A percentile compares a stretch with the other conserved stretches of the same genome.
Evolutionary conservation across 2,888 invertebrate species (phyloP).

Genomic region (Cabera pusaria): DNA sequence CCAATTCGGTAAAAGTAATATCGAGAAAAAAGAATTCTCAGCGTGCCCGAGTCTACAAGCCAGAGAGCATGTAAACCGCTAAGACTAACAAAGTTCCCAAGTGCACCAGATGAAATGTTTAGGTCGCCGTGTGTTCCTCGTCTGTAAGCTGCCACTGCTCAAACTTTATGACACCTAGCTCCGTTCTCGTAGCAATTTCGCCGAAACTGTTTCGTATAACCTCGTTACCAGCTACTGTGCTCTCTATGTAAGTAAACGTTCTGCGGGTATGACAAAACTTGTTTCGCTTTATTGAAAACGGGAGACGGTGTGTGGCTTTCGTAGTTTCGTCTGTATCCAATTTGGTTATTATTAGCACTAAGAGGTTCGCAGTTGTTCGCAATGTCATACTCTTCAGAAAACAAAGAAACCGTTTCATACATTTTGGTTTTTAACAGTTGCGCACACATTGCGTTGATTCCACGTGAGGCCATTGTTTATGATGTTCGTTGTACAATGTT

Average conservation of each 20-base stretch:
- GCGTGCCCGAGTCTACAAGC: too few species aligned
- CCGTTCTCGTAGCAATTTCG: constrained; percentile 71
- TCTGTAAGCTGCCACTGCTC: constrained; percentile 62
- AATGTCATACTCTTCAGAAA: too few species aligned
- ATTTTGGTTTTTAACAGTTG: too few species aligned
- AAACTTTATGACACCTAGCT: constrained; percentile 76
- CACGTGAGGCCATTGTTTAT: too few species aligned
- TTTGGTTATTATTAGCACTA: constrained; percentile 21
- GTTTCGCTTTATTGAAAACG: constrained; percentile 72
- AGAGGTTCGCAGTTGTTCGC: constrained; percentile 5
- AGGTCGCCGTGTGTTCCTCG: constrained; percentile 62
- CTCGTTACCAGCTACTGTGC: constrained; percentile 70
- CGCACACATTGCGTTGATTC: too few species aligned
- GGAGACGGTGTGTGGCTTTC: constrained; percentile 31
- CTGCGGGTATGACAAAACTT: constrained; percentile 64
- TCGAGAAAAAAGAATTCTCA: too few species aligned
- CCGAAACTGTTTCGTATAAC: constrained; percentile 72
- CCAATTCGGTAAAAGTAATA: too few species aligned
- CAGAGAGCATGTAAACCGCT: constrained; percentile 33
- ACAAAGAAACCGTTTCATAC: too few species aligned
- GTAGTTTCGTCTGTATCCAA: constrained; percentile 16
- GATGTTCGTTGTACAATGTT: too few species aligned
- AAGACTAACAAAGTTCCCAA: constrained; percentile 50
- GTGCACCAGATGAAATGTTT: constrained; percentile 52
- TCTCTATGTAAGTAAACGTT: constrained; percentile 66